Evolutionary conservation across 2,888 invertebrate genomes (phyloP).

Genomic region (Cacoxenus indagator): DNA sequence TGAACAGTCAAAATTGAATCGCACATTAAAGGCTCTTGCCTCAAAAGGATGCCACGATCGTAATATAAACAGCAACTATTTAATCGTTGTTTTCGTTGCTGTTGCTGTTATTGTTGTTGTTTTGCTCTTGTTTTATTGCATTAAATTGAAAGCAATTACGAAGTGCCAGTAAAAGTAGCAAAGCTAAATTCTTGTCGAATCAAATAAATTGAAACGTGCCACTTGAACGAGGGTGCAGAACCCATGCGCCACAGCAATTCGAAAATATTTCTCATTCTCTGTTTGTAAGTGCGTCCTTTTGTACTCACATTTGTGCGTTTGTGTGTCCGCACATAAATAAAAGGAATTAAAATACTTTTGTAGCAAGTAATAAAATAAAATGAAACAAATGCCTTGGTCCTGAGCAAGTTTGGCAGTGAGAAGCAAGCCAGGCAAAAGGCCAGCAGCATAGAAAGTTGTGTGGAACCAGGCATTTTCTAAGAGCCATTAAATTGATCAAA

Average conservation of each 20-base stretch:
- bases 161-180: neutral
- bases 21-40: no score
- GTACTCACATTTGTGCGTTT: no score
- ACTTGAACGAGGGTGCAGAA: neutral
- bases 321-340: neutral
- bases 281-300: no score
- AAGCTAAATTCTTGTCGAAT: neutral
- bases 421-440: no score
- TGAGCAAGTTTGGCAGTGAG: neutral
- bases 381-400: no score
- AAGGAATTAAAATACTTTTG: neutral
- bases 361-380: neutral
- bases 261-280: neutral
- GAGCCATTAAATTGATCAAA: no score
- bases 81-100: neutral
- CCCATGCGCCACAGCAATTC: neutral
- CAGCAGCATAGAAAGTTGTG: no score
- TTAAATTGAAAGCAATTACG: constrained; percentile 16
- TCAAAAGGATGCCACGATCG: no score
- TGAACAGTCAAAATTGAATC: no score
- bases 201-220: neutral
- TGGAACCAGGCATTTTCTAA: no score
- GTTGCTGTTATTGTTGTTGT: neutral
- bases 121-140: neutral
- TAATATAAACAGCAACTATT: neutral